Evolutionary conservation across 2,888 invertebrate genomes (phyloP).

Genomic region (Melanophora roralis): DNA sequence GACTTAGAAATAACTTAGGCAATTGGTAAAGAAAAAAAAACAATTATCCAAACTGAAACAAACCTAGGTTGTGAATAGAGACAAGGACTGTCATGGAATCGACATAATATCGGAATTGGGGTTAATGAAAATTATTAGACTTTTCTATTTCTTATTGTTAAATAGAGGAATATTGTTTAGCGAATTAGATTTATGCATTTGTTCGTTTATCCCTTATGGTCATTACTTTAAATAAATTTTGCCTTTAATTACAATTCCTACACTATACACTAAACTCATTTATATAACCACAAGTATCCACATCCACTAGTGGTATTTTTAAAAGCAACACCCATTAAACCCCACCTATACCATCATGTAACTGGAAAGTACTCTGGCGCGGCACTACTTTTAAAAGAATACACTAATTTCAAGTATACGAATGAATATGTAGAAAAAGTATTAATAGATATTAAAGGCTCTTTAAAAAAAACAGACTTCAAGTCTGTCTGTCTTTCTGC

Average conservation of each 20-base stretch:
- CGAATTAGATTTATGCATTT: too few species aligned
- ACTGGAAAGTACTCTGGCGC: constrained; percentile 2
- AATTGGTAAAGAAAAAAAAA: too few species aligned
- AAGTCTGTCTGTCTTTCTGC: constrained; percentile 7
- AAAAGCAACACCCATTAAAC: not conserved
- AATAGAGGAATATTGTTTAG: too few species aligned
- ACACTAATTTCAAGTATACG: not conserved
- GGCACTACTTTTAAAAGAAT: not conserved
- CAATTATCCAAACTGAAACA: too few species aligned
- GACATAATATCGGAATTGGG: too few species aligned
- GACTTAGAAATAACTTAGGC: too few species aligned
- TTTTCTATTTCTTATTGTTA: too few species aligned
- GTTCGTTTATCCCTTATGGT: not conserved
- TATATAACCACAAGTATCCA: not conserved
- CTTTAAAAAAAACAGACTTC: not conserved
- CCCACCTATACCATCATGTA: constrained; percentile 9
- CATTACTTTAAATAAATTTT: not conserved
- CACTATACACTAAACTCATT: not conserved
- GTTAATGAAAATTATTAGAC: too few species aligned
- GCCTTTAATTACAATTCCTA: not conserved
- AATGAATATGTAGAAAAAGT: not conserved
- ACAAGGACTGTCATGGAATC: too few species aligned
- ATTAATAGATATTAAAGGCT: constrained; percentile 35
- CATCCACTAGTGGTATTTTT: not conserved
- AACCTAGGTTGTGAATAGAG: too few species aligned